Conservation (phyloP, 1,140 invertebrate species). For the Marisa cornuarietis region DNA sequence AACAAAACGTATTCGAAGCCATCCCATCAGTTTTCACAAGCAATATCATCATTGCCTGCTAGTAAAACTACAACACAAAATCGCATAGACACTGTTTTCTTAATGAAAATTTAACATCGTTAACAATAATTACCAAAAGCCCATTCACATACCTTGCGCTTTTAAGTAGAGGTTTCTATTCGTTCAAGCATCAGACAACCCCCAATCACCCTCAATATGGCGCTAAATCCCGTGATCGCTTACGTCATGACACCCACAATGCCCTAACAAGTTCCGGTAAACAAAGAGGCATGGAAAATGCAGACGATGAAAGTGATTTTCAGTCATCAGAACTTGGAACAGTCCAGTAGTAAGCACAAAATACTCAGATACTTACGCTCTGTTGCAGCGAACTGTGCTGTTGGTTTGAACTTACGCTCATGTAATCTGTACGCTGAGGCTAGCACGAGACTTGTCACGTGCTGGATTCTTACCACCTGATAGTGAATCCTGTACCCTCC, state of each 20-base stretch:
- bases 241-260: constrained; percentile 38
- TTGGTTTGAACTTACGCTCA: not conserved
- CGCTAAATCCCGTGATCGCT: constrained; percentile 50
- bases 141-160: not conserved
- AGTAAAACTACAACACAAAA: not conserved
- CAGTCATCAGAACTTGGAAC: constrained; percentile 80
- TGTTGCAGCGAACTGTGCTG: not conserved
- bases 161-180: not conserved
- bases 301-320: constrained; percentile 48
- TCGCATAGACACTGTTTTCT: not conserved
- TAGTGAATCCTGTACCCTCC: not conserved
- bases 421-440: not conserved
- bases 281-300: constrained; percentile 22
- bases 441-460: constrained; percentile 11
- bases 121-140: not conserved
- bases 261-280: constrained; percentile 18
- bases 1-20: too few relatives aligned
- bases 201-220: constrained; percentile 48
- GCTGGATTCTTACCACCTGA: not conserved
- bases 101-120: not conserved
- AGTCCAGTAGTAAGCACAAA: constrained; percentile 73
- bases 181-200: constrained; percentile 15
- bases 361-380: not conserved
- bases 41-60: not conserved
- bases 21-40: not conserved